Evolutionary conservation across 2,888 invertebrate genomes (phyloP).

Genomic region (Machimus atricapillus): DNA sequence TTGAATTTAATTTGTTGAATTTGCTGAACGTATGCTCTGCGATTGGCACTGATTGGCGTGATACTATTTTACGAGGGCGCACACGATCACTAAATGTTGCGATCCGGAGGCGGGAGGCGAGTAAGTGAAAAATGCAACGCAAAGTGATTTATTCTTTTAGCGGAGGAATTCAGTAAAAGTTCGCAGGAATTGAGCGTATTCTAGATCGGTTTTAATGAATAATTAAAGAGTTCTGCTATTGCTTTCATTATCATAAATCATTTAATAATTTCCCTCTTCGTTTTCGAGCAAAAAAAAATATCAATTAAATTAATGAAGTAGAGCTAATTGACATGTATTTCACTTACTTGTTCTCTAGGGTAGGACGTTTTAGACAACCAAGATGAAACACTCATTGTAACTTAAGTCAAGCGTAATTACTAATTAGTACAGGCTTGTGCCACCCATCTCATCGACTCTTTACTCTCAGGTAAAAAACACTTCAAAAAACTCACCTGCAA

Average conservation of each 20-base stretch:
- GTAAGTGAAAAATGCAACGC: background rate
- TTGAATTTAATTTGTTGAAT: constrained; percentile 17
- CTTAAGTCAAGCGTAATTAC: background rate
- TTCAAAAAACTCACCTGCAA: background rate
- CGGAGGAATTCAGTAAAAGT: background rate
- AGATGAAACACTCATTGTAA: background rate
- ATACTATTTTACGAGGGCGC: constrained; percentile 8
- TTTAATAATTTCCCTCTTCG: constrained; percentile 4
- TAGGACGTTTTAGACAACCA: too few relatives aligned
- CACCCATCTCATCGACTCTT: too few relatives aligned
- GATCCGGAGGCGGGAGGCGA: background rate
- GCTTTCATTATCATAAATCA: constrained; percentile 8
- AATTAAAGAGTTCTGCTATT: constrained; percentile 10
- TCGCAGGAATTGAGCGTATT: constrained; percentile 6
- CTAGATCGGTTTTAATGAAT: background rate
- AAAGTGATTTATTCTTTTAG: constrained; percentile 1
- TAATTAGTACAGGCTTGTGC: too few relatives aligned
- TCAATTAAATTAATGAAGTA: background rate
- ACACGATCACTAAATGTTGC: background rate
- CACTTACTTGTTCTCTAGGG: background rate
- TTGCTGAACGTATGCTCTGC: background rate
- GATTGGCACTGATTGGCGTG: constrained; percentile 35
- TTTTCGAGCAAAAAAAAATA: background rate
- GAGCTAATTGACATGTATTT: background rate
- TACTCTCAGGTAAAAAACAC: background rate